Base-by-base conservation (phyloP, 2,888 invertebrate species). In the Nomada fabriciana region DNA sequence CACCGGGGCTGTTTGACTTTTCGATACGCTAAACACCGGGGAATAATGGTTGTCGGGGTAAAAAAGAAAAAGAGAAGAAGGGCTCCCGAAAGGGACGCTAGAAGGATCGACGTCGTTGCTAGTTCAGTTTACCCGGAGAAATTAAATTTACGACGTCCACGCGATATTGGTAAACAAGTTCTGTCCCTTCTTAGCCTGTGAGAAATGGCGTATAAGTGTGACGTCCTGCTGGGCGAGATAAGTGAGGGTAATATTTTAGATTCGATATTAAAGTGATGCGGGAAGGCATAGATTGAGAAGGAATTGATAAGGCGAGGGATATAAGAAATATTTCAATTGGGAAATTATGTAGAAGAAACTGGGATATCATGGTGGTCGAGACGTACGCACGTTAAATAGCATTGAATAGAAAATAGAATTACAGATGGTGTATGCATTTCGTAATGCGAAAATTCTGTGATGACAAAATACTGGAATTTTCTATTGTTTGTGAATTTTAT, bases 111-210 rank as follows among this genome's bases (percentile, higher is more conserved):
- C 18, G 60, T 43, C 52, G 67, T 25, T 50, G 67, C 50, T 63
- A 77, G 77, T 77, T 71, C 57, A 29, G 68, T 43, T 80, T 77
- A 77, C 67, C 50, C 60, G 67, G 29, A 52, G 29, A 57, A 61
- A 59, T 80, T 75, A 82, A 82, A 82, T 82, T 80, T 78, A 80
- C 80, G 79, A 79, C 67, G 61, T 25, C 43, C 63, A 11, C 57
- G 75, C 67, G 82, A 71, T 75, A 82, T 82, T 80, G 70, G 63
- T 71, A 42, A 61, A 70, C 72, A 55, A 47, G 23, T 53, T 53
- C 23, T 70, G 77, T 79, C 59, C 70, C 79, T 74, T 61, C 80
- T 75, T 80, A 80, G 50, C 55, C 47, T 20, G 42, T 71, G 80
- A 82, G 71, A 82, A 82, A 79, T 79, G 61, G 52, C 47, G 43